These are phyloP conservation scores for Apocheima hispidaria DNA, from an alignment of 2,888 invertebrate genomes.

Conservation along the genomic window DNA sequence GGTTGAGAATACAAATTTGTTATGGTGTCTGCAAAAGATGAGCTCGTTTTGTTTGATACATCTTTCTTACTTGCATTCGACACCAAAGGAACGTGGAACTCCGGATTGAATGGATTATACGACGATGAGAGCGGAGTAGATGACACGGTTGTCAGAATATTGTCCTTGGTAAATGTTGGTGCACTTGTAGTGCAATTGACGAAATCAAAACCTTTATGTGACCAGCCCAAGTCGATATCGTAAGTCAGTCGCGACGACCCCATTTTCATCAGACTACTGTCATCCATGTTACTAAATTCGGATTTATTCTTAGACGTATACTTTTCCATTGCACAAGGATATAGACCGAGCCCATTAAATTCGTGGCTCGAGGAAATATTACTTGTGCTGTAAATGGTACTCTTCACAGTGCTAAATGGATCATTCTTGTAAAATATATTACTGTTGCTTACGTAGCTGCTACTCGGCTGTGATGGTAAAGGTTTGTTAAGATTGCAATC, in stretches of 20 bases:
- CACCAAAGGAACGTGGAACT: slow-evolving; percentile 77
- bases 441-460: slow-evolving; percentile 61
- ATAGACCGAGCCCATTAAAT: slow-evolving; percentile 76
- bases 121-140: slow-evolving; percentile 70
- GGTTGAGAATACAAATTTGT: slow-evolving; percentile 79
- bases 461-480: slow-evolving; percentile 62
- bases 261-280: slow-evolving; percentile 77
- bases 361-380: slow-evolving; percentile 78
- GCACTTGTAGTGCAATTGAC: slow-evolving; percentile 72
- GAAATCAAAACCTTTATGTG: slow-evolving; percentile 81
- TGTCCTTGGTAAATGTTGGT: slow-evolving; percentile 74
- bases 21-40: slow-evolving; percentile 75
- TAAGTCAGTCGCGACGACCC: slow-evolving; percentile 79
- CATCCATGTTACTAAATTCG: slow-evolving; percentile 75
- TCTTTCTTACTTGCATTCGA: slow-evolving; percentile 73
- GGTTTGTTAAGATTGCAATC: slow-evolving; percentile 75
- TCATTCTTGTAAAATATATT: slow-evolving; percentile 80
- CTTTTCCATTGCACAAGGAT: slow-evolving; percentile 82
- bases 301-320: slow-evolving; percentile 76
- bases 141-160: slow-evolving; percentile 66
- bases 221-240: slow-evolving; percentile 82
- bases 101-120: slow-evolving; percentile 81
- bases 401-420: slow-evolving; percentile 74
- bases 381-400: slow-evolving; percentile 78
- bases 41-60: slow-evolving; percentile 61